Evolutionary conservation across 2,888 invertebrate species (phyloP).

Genomic region (Mystacides longicornis): DNA sequence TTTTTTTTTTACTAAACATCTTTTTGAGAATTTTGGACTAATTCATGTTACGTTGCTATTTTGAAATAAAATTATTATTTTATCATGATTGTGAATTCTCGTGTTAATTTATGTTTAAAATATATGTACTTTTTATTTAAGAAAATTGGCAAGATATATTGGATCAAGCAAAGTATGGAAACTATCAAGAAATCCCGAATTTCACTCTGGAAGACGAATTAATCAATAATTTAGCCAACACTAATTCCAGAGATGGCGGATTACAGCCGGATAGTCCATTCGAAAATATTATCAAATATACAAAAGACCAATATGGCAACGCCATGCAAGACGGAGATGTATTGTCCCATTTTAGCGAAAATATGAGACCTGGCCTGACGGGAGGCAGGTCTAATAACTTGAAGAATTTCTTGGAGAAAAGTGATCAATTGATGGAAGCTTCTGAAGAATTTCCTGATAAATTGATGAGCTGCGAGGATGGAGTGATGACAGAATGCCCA

Average conservation of each 20-base stretch:
- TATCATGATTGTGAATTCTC: no score
- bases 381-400: conserved; percentile 16
- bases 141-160: conserved; percentile 48
- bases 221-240: conserved; percentile 30
- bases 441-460: conserved; percentile 39
- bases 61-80: no score
- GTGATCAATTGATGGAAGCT: conserved; percentile 43
- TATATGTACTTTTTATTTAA: conserved; percentile 29
- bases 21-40: no score
- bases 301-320: conserved; percentile 18
- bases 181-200: conserved; percentile 39
- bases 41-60: no score
- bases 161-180: conserved; percentile 39
- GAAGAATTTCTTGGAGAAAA: conserved; percentile 31
- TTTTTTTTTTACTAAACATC: no score
- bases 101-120: conserved; percentile 9
- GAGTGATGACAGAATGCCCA: conserved; percentile 51
- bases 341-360: conserved; percentile 22
- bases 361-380: conserved; percentile 17
- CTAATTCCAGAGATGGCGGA: conserved; percentile 34
- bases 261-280: conserved; percentile 30
- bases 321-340: conserved; percentile 34
- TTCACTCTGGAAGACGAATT: conserved; percentile 40
- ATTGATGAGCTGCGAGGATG: conserved; percentile 54
- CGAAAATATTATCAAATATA: conserved; percentile 36